phyloP scores from a whole-genome alignment of 2,888 invertebrate species.

The Tipula unca region DNA sequence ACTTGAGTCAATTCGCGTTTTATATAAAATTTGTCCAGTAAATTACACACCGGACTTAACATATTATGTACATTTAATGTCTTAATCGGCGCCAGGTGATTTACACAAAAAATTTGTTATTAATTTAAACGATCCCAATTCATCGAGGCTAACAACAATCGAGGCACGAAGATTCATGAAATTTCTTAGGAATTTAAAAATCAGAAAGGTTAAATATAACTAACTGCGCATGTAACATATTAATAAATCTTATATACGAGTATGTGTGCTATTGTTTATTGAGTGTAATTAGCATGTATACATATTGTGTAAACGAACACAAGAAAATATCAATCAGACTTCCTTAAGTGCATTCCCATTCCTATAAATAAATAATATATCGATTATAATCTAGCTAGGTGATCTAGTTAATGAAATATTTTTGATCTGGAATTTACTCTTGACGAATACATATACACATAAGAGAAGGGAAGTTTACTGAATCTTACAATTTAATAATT shows the following conservation, averaged over 20 bases:
- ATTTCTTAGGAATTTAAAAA: background rate
- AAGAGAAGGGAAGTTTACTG: background rate
- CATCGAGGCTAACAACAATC: background rate
- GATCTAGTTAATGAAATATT: background rate
- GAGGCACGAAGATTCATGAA: background rate
- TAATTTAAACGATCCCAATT: background rate
- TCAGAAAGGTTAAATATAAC: background rate
- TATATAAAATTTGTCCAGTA: background rate
- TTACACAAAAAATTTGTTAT: background rate
- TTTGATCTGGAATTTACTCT: background rate
- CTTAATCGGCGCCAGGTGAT: background rate
- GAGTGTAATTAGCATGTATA: background rate
- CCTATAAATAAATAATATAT: background rate
- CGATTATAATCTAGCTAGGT: background rate
- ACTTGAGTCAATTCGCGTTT: too few relatives aligned
- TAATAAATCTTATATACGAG: background rate
- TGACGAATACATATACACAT: background rate
- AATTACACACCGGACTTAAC: background rate
- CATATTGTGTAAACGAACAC: background rate
- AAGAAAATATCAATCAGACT: background rate
- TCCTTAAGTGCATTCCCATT: background rate
- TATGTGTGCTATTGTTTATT: background rate
- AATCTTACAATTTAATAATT: background rate
- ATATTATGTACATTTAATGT: background rate
- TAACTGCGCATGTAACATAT: background rate